Conservation (phyloP, 2,797 vertebrate species). For the Hemitrygon akajei region DNA sequence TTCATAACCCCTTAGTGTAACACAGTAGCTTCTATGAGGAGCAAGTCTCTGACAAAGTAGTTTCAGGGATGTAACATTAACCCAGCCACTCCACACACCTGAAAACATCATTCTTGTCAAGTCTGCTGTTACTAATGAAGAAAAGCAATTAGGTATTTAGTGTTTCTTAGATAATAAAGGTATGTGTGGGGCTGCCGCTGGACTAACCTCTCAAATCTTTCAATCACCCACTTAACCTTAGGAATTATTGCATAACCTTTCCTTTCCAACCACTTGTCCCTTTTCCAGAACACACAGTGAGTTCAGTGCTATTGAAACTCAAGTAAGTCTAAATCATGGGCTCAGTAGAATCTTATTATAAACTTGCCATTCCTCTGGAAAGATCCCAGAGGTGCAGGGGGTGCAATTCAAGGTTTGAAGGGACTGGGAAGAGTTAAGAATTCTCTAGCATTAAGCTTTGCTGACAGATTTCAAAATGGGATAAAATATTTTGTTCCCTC, state of each 20-base stretch:
- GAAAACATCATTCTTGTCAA: slow-evolving; percentile 20
- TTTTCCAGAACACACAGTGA: not conserved
- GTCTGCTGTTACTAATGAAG: slow-evolving; percentile 26
- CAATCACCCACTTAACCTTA: slow-evolving; percentile 35
- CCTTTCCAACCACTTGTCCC: not conserved
- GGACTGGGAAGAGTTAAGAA: not conserved
- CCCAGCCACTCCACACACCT: slow-evolving; percentile 10
- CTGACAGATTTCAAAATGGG: not conserved
- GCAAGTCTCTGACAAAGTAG: not conserved
- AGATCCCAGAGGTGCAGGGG: not conserved
- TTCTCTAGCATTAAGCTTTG: not conserved
- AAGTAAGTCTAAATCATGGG: not conserved
- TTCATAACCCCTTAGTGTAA: not conserved
- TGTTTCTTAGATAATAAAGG: slow-evolving; percentile 36
- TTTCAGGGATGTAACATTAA: slow-evolving; percentile 1
- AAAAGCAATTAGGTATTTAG: slow-evolving; percentile 6
- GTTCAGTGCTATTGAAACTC: not conserved
- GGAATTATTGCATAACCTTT: slow-evolving; percentile 5
- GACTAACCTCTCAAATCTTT: slow-evolving; percentile 29
- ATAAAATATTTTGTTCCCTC: not conserved
- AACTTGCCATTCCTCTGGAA: not conserved
- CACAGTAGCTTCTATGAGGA: not conserved
- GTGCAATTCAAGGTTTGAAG: not conserved
- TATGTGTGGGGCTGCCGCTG: slow-evolving; percentile 3
- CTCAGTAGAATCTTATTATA: not conserved